These are phyloP conservation scores for Promerops cafer DNA, from an alignment of 2,113 vertebrate genomes.

Conservation along the genomic window DNA sequence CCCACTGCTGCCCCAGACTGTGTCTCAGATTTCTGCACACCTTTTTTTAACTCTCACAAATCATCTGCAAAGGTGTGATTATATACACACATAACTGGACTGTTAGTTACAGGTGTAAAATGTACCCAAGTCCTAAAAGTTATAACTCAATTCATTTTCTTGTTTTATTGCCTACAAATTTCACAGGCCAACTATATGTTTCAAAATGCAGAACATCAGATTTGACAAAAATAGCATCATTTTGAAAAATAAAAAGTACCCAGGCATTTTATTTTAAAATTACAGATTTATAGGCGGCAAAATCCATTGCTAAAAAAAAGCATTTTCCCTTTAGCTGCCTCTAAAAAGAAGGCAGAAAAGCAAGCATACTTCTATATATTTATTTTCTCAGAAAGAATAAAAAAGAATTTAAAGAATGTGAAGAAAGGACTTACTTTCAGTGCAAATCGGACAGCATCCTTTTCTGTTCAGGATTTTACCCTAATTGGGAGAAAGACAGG, in stretches of 20 bases:
- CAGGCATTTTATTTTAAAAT: not conserved
- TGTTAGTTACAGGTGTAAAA: not conserved
- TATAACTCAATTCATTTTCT: not conserved
- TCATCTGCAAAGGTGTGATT: not conserved
- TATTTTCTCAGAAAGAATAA: not conserved
- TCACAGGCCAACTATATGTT: not conserved
- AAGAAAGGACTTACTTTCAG: conserved; percentile 94
- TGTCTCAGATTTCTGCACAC: not conserved
- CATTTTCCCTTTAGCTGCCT: not conserved
- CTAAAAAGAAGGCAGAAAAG: not conserved
- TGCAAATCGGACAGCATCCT: conserved; percentile 98
- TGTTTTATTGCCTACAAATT: not conserved
- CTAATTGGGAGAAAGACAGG: conserved; percentile 73
- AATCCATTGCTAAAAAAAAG: not conserved
- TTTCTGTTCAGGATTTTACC: conserved; percentile 98
- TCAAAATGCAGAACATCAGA: not conserved
- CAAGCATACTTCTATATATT: not conserved
- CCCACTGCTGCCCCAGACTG: not conserved
- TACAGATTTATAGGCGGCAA: not conserved
- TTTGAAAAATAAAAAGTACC: not conserved
- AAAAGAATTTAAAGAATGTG: not conserved
- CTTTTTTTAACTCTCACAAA: not conserved
- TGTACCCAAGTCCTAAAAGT: not conserved
- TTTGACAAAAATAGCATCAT: not conserved
- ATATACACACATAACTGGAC: not conserved